Evolutionary conservation across 2,113 vertebrate species (phyloP), one percentile per base, ranked within the genome.

Genomic region (Lophura nycthemera): DNA sequence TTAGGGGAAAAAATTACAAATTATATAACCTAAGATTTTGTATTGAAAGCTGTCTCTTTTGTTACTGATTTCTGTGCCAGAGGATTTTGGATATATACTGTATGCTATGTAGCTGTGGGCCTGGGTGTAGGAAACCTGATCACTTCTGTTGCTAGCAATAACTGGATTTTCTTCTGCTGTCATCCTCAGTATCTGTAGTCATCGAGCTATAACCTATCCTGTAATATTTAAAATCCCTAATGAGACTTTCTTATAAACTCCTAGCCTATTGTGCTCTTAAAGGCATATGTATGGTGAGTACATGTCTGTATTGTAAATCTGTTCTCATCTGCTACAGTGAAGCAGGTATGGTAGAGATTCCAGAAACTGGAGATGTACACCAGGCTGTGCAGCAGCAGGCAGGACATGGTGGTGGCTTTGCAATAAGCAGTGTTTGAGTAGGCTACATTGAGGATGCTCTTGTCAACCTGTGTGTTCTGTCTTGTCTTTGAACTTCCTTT

Each of bases 361-460:
- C 43, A 45, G 42, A 59, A 86, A 30, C 7, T 42, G 52, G 70
- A 4, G 48, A 19, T 42, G 40, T 36, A 32, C 36, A 16, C 8
- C 45, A 30, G n/a, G 57, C 61, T 9, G 0, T 7, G 43, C 34
- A 67, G 64, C 60, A 69, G 9, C 67, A 56, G n/a, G 22, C 34
- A 60, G 69, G 61, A 52, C 3, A 1, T 0, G 0, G 16, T 30
- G 14, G 30, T 29, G 54, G 43, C 56, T 92, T 65, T 61, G 64
- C 61, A 9, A 1, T 56, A 47, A 25, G 21, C 18, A 1, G 11
- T 15, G 29, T 66, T 65, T 30, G 45, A 27, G 22, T 5, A 42
- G 47, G 47, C 21, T 42, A 13, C n/a, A 47, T 12, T 18, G n/a
- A 84, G 34, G 42, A 29, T 7, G 30, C 16, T 5, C 4, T 63